Evolutionary conservation across 1,140 invertebrate species (phyloP), one percentile per base, ranked within the genome.

Genomic region (Habropoda laboriosa): DNA sequence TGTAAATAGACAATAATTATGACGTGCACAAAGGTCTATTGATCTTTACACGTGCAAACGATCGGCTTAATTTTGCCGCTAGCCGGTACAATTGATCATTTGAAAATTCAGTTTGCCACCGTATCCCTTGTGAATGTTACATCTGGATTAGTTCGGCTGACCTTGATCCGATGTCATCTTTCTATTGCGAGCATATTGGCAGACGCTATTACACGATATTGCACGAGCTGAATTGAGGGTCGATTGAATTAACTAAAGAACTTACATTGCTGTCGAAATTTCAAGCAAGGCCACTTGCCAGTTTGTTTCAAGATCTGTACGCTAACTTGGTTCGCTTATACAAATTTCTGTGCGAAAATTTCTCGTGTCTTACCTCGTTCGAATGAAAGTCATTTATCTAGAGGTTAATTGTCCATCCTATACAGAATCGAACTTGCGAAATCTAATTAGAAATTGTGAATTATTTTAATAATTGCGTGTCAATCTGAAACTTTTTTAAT

Each of bases 151-250:
- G 74, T 40, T 51, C 42, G 4, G 24, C 10, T 58, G 27, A 18
- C 76, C 76, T 63, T 66, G 60, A 74, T 64, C 47, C 70, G 70
- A 49, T 57, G 77, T 79, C 77, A 79, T 74, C 77, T 79, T 79
- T 58, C 77, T 35, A 79, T 74, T 64, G 45, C 70, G 60, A 35
- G 32, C 49, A 64, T 79, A 73, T 78, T 61, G 75, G 58, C 57
- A 63, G 70, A 70, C 45, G 74, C 66, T 70, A 71, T 78, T 81
- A 78, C 74, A 47, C n/a, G 45, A 81, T 80, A 80, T 80, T 27
- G 72, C 51, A 67, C 55, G 61, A 30, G 16, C 63, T 38, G 78
- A 75, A 75, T 75, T 32, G 42, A 49, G 51, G 61, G 61, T 58
- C 72, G 63, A 80, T 75, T 61, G 61, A 80, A 75, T 80, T 80